Percentiles rank a stretch among this genome's conserved stretches.
These are phyloP conservation scores for Notoglanidium macrostoma DNA, from an alignment of 2,797 vertebrate species.

Conservation along the genomic window DNA sequence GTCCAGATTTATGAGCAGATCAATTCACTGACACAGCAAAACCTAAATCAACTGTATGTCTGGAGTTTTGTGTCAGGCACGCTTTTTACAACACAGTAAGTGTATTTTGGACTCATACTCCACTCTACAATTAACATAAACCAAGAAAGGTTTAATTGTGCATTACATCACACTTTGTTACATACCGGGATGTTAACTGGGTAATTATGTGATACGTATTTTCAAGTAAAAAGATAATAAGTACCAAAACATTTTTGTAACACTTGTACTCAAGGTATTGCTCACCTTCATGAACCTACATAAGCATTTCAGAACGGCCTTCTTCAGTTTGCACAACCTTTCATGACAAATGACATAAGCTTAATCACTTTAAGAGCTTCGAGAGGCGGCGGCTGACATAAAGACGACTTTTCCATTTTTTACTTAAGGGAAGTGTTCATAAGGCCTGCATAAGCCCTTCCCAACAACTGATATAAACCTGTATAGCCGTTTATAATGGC, in stretches of 20 bases:
- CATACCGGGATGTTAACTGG: neutral
- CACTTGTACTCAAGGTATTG: neutral
- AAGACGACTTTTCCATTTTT: neutral
- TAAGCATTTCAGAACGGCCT: neutral
- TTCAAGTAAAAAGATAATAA: neutral
- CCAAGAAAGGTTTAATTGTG: neutral
- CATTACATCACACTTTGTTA: neutral
- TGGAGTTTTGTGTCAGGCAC: conserved; percentile 57
- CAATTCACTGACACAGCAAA: neutral
- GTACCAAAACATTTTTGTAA: neutral
- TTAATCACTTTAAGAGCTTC: neutral
- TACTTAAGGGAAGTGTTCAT: neutral
- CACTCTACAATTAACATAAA: neutral
- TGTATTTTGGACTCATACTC: neutral
- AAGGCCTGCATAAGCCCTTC: neutral
- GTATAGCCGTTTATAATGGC: neutral
- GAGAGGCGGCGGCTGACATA: neutral
- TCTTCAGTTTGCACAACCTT: neutral
- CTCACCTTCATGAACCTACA: neutral
- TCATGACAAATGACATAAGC: neutral
- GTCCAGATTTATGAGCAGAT: conserved; percentile 58
- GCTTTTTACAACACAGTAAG: conserved; percentile 67
- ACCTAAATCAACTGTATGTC: neutral
- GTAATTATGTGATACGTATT: neutral
- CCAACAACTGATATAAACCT: neutral